Percentiles rank a stretch among this genome's conserved stretches.
phyloP scores from a whole-genome alignment of 2,113 vertebrate species.

The Phalacrocorax aristotelis region DNA sequence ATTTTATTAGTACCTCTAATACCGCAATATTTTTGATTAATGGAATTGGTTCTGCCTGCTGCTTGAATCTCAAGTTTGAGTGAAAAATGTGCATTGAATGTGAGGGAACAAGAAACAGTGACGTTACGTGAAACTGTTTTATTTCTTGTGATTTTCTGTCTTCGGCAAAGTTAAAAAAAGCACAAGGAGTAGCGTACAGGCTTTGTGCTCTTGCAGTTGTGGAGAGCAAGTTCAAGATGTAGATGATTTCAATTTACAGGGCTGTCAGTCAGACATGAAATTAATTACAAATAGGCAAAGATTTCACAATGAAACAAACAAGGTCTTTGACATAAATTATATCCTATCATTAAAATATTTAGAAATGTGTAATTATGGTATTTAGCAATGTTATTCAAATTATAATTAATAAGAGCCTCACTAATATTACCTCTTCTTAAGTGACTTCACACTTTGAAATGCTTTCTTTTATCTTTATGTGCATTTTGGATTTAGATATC shows the following conservation, averaged over 20 bases:
- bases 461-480: constrained; percentile 59
- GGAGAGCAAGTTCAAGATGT: background rate
- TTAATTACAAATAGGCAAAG: constrained; percentile 55
- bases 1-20: background rate
- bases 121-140: background rate
- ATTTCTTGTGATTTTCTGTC: background rate
- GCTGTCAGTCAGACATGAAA: constrained; percentile 27
- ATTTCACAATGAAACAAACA: constrained; percentile 57
- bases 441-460: constrained; percentile 25
- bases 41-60: background rate
- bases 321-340: constrained; percentile 41
- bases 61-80: background rate
- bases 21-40: background rate
- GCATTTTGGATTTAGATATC: constrained; percentile 67
- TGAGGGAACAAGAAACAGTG: background rate
- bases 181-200: background rate
- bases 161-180: background rate
- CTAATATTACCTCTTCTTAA: constrained; percentile 25
- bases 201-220: background rate
- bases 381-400: constrained; percentile 30
- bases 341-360: constrained; percentile 63
- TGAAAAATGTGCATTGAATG: background rate
- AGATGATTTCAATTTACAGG: background rate
- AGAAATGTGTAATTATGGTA: constrained; percentile 25
- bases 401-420: constrained; percentile 28